Evolutionary conservation across 92 coral and sea anemone genomes (phyloP).

Genomic region (Porites rus): DNA sequence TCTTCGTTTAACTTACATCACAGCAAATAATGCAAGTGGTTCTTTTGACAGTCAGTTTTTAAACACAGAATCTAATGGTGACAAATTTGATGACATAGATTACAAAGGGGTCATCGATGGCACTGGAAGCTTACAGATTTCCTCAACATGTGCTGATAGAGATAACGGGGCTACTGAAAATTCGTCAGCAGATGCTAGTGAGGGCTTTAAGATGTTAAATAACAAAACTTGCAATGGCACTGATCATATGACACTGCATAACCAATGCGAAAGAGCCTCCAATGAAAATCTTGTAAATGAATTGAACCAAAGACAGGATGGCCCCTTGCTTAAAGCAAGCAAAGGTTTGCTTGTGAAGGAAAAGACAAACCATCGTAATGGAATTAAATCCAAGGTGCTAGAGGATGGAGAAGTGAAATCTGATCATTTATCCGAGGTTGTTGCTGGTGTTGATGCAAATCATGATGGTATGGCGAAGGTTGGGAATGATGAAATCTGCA

Average conservation of each 20-base stretch:
- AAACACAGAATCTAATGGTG: background rate
- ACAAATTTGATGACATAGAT: background rate
- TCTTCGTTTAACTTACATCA: background rate
- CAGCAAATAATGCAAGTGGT: background rate
- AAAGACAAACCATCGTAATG: background rate
- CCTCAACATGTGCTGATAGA: background rate
- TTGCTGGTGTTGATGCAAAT: background rate
- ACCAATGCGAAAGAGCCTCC: background rate
- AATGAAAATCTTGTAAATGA: background rate
- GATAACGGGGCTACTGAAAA: background rate
- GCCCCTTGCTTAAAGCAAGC: background rate
- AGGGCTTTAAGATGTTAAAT: background rate
- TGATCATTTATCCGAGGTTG: background rate
- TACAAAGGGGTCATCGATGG: too few relatives aligned
- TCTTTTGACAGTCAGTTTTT: background rate
- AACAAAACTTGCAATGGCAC: constrained; percentile 2
- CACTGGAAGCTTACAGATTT: background rate
- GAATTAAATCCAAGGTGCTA: background rate
- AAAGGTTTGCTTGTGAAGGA: background rate
- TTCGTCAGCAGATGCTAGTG: background rate
- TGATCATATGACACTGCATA: background rate
- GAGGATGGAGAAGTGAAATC: background rate
- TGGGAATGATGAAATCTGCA: background rate
- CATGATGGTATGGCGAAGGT: background rate
- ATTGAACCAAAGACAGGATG: background rate